Evolutionary conservation across 1,140 invertebrate genomes (phyloP), one percentile per base, ranked within the genome.

Genomic region (Drosophila melanica): DNA sequence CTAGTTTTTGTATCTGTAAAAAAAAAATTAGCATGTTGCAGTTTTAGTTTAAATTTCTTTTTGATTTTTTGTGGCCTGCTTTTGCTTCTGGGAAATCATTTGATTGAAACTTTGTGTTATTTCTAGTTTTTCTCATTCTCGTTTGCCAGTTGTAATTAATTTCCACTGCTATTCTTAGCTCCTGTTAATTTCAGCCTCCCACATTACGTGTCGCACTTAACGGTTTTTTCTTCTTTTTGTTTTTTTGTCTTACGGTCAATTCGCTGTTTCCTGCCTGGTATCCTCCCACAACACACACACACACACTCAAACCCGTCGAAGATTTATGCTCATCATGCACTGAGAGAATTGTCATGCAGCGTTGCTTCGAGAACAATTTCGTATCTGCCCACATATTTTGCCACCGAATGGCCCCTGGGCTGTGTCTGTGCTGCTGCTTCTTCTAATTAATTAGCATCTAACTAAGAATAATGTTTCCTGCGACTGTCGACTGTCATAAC

Each of bases 391-490:
- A 79, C 75, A 82, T 62, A 16, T 35, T 35, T 55, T 71, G 78
- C 72, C 62, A 64, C 66, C 65, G 59, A 63, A 72, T 30, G 55
- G 55, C 23, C 45, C 23, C 37, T 35, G 45, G 37, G 48, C 53
- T 69, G 27, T 45, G 20, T 27, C 12, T 27, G 47, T 41, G 66
- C n/a, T 62, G 51, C 12, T 60, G 55, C 48, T 78, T 63, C 66
- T 62, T 75, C n/a, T 84, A 87, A 87, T 87, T 87, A 87, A 87
- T 87, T 87, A 89, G 82, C 79, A 89, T 87, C 82, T 79, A 89
- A 87, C 84, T 72, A 89, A 87, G 82, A 87, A 89, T 87, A 87
- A 87, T 87, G 82, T 82, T 87, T 87, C 82, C 82, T 89, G 82
- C 69, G 70, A n/a, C n/a, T n/a, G 64, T 41, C 63, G 72, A 81